Evolutionary conservation across 2,888 invertebrate genomes (phyloP).

Genomic region (Liopterus haemorrhoidalis): DNA sequence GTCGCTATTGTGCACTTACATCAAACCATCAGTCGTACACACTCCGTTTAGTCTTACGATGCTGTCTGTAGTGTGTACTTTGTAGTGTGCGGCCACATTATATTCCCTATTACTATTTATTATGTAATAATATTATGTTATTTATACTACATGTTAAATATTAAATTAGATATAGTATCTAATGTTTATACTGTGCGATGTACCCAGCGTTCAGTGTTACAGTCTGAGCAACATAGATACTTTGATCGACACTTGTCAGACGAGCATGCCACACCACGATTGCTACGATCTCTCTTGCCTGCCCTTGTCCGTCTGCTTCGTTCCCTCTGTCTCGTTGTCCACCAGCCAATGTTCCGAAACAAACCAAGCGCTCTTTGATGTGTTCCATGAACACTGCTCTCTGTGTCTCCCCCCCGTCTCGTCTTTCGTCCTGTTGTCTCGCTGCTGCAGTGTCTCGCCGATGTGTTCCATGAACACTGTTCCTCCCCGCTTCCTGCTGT

Average conservation of each 20-base stretch:
- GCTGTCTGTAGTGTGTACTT: no score
- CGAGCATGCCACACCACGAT: constrained; percentile 1
- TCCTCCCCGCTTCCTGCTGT: constrained; percentile 12
- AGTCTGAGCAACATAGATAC: constrained; percentile 23
- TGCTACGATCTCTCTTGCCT: constrained; percentile 2
- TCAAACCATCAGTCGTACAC: constrained; percentile 15
- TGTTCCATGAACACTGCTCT: constrained; percentile 23
- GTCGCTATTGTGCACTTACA: constrained; percentile 23
- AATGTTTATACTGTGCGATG: constrained; percentile 21
- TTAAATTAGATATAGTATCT: constrained; percentile 24
- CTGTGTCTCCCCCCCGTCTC: constrained; percentile 8
- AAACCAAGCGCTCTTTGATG: constrained; percentile 11
- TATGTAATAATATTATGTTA: constrained; percentile 24
- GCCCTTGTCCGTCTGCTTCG: constrained; percentile 10
- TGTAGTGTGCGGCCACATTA: constrained; percentile 23
- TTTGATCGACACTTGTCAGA: neutral
- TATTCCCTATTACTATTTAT: constrained; percentile 25
- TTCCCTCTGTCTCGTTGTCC: constrained; percentile 6
- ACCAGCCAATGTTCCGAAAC: constrained; percentile 9
- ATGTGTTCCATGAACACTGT: constrained; percentile 7
- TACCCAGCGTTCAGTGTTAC: constrained; percentile 17
- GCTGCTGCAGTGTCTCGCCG: constrained; percentile 4
- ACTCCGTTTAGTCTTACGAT: constrained; percentile 19
- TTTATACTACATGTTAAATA: constrained; percentile 25
- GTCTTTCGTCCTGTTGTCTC: constrained; percentile 3